These are phyloP conservation scores for Cephalopachus bancanus DNA, from an alignment of 2,797 vertebrate species.

Conservation along the genomic window DNA sequence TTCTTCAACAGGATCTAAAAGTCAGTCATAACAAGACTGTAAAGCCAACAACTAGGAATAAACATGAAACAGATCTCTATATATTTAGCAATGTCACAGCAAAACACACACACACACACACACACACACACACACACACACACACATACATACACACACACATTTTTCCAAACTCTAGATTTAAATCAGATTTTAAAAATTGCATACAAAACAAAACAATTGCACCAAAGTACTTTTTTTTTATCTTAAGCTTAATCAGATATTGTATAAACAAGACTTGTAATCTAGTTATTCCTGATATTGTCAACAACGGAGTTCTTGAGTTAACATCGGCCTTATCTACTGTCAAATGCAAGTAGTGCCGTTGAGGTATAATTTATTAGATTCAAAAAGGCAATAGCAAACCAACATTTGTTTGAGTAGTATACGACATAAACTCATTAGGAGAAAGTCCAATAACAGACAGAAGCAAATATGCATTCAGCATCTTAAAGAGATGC, in stretches of 20 bases:
- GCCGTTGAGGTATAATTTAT: conserved; percentile 69
- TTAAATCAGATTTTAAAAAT: conserved; percentile 78
- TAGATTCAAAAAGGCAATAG: conserved; percentile 70
- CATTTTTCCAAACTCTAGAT: conserved; percentile 75
- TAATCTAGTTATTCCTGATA: conserved; percentile 75
- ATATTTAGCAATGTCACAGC: background rate
- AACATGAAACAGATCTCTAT: conserved; percentile 24
- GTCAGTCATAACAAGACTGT: background rate
- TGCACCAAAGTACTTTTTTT: conserved; percentile 76
- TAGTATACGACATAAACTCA: conserved; percentile 68
- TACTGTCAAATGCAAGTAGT: conserved; percentile 70
- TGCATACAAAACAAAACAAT: conserved; percentile 71
- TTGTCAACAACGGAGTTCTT: conserved; percentile 79
- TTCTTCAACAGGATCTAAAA: background rate
- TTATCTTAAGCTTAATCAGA: conserved; percentile 76
- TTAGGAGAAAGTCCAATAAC: conserved; percentile 73
- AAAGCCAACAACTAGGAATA: background rate
- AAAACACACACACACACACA: conserved; percentile 49
- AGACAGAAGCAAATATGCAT: conserved; percentile 61
- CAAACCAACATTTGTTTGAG: conserved; percentile 65
- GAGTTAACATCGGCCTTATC: conserved; percentile 76
- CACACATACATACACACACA: background rate
- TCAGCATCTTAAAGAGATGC: conserved; percentile 41
- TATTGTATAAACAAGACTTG: conserved; percentile 70
- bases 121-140: background rate